Base-by-base conservation (phyloP, 2,888 invertebrate genomes). In the Azorinus chamasolen region DNA sequence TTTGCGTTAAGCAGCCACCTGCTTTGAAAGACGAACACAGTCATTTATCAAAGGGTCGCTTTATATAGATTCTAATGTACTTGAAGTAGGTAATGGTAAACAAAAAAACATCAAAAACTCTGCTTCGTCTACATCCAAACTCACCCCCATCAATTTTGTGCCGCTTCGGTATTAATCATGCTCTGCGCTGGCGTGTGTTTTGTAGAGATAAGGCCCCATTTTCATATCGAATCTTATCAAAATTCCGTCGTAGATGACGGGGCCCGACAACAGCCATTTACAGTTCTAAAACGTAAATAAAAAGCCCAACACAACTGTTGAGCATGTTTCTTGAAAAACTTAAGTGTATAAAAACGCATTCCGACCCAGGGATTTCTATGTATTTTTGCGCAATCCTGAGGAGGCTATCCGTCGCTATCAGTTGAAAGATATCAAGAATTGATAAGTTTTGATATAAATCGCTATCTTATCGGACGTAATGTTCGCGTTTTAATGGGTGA, bases 191-290 rank as follows among this genome's bases (percentile, higher is more conserved):
- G 61, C 61, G 79, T 68, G 72, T 80, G 79, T 76, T 75, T 65
- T 65, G 53, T 41, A 51, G 51, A 61, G 79, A 80, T 80, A 80
- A 80, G 79, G 39, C 53, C 45, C 48, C 65, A 51, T 66, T 72
- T 77, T 69, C 70, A 69, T 80, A 80, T 80, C 76, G 66, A 80
- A 80, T 77, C 76, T 80, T 80, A 80, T 80, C 80, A 80, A 70
- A 65, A 66, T 63, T 75, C 71, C 59, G 27, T 51, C 59, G 58
- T 41, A 65, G 69, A 65, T 70, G 73, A 32, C 32, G 53, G 37
- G 59, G 53, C 54, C 64, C 63, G 73, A 70, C 80, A 66, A 72
- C 72, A 61, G 37, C 65, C 69, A 64, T 69, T 64, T 70, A 64
- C 66, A 55, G 27, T 37, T 55, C 45, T 58, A 45, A 51, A 50